Conservation (phyloP, 2,888 invertebrate species). For the Gisinianus flammeolus region DNA sequence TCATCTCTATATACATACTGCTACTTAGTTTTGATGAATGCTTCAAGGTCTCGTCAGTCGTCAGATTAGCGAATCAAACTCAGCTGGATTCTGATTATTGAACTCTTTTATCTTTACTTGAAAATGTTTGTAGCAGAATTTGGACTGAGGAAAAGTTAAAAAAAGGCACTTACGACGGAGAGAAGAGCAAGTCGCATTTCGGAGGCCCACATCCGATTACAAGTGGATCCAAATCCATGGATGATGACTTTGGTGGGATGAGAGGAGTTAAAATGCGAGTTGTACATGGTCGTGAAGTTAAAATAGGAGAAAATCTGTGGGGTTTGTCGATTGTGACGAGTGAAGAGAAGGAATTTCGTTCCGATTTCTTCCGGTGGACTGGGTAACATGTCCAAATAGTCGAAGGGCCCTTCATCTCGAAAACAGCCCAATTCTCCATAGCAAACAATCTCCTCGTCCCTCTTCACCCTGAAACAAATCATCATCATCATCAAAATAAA, state of each 20-base stretch:
- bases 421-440: slow-evolving; percentile 91
- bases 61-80: no score
- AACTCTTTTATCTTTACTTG: no score
- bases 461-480: slow-evolving; percentile 68
- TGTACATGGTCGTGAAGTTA: slow-evolving; percentile 69
- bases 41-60: no score
- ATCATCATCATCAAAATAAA: no score
- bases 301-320: slow-evolving; percentile 70
- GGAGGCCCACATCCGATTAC: slow-evolving; percentile 90
- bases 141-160: no score
- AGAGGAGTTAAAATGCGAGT: slow-evolving; percentile 72
- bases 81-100: no score
- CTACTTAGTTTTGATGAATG: no score
- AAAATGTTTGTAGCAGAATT: no score
- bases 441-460: slow-evolving; percentile 80
- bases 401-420: slow-evolving; percentile 86
- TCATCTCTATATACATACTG: no score
- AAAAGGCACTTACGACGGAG: slow-evolving; percentile 80
- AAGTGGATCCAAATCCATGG: slow-evolving; percentile 92
- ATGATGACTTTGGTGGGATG: slow-evolving; percentile 77
- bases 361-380: slow-evolving; percentile 84
- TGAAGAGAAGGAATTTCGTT: slow-evolving; percentile 79
- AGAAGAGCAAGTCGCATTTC: slow-evolving; percentile 90
- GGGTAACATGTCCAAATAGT: slow-evolving; percentile 87
- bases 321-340: slow-evolving; percentile 59